Conservation (phyloP, 2,797 vertebrate species). For the Hemitrygon akajei region DNA sequence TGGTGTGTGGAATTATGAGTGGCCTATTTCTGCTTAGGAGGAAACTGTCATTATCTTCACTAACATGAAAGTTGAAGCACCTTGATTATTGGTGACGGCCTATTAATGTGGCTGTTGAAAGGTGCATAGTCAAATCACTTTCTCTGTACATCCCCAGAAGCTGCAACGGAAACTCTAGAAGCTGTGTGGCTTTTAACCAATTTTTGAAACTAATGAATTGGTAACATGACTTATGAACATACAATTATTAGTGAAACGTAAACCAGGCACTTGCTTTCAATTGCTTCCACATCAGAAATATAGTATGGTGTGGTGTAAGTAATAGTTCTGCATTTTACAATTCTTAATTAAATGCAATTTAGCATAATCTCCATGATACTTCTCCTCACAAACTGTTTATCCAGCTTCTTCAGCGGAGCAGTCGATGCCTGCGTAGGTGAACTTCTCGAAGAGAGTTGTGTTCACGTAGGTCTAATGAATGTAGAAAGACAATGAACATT, state of each 20-base stretch:
- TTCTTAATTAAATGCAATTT: constrained; percentile 12
- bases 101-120: not conserved
- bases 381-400: constrained; percentile 44
- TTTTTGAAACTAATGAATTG: not conserved
- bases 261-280: not conserved
- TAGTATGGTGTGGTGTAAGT: not conserved
- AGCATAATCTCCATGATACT: not conserved
- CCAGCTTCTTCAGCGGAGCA: constrained; percentile 80
- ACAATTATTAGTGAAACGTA: not conserved
- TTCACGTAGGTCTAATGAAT: constrained; percentile 73
- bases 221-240: not conserved
- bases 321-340: constrained; percentile 22
- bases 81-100: not conserved
- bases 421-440: constrained; percentile 77
- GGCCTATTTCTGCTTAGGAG: not conserved
- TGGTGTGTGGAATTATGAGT: not conserved
- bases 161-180: not conserved
- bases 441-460: constrained; percentile 79
- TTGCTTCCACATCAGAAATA: not conserved
- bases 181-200: not conserved
- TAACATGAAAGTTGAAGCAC: not conserved
- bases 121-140: not conserved
- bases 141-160: not conserved
- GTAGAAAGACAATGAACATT: constrained; percentile 34
- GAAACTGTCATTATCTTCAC: not conserved